phyloP scores from a whole-genome alignment of 1,140 invertebrate genomes.

The Drosophila bipectinata region DNA sequence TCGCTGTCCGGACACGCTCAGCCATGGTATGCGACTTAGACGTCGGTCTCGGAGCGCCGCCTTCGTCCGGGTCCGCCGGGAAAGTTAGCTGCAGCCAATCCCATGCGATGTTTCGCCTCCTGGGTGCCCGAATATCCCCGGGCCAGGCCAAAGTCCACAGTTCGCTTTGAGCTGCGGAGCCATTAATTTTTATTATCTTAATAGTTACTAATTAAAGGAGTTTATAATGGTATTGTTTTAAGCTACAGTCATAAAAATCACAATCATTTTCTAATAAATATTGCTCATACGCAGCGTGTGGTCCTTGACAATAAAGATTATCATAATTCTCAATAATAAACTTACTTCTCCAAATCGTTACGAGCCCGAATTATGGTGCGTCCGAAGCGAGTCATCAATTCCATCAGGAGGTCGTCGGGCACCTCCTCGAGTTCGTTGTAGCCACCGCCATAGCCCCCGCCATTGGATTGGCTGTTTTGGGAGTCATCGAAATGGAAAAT shows the following conservation, averaged over 20 bases:
- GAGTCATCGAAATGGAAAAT: slow-evolving; percentile 67
- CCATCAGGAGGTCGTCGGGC: slow-evolving; percentile 86
- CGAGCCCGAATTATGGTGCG: slow-evolving; percentile 86
- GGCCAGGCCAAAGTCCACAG: slow-evolving; percentile 91
- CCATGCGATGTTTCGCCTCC: slow-evolving; percentile 95
- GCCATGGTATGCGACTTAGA: slow-evolving; percentile 52
- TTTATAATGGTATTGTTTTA: background rate
- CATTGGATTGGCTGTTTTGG: slow-evolving; percentile 65
- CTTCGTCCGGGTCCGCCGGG: slow-evolving; percentile 94
- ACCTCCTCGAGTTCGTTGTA: slow-evolving; percentile 77
- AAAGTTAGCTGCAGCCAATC: slow-evolving; percentile 92
- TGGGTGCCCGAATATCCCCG: slow-evolving; percentile 94
- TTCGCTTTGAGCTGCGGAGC: slow-evolving; percentile 89
- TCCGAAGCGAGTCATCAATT: slow-evolving; percentile 86
- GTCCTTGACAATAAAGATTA: background rate
- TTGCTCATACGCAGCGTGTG: background rate
- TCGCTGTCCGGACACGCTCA: slow-evolving; percentile 6
- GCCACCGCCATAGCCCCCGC: slow-evolving; percentile 49
- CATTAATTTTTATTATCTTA: background rate
- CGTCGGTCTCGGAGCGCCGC: slow-evolving; percentile 87
- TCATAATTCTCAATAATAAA: slow-evolving; percentile 18
- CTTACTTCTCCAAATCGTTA: slow-evolving; percentile 86
- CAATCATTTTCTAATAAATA: background rate
- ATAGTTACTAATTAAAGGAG: too few relatives aligned
- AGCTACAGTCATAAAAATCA: background rate